A percentile compares a stretch with the other conserved stretches of the same genome.
phyloP scores from a whole-genome alignment of 2,888 invertebrate genomes.

The Chironomus tentans region DNA sequence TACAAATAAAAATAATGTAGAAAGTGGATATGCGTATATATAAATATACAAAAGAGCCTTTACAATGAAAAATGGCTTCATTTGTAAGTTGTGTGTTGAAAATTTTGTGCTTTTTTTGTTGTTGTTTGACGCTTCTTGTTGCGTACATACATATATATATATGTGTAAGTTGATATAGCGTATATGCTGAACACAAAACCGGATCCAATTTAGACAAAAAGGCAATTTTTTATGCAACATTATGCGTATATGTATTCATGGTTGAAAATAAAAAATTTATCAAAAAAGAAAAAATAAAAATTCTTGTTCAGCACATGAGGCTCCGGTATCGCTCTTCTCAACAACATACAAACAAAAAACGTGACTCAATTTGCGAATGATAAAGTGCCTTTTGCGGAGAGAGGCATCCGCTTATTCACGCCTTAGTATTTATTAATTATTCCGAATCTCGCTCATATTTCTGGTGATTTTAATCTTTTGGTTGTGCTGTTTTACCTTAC shows the following conservation, averaged over 20 bases:
- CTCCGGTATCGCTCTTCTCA: not conserved
- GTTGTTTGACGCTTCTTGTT: not conserved
- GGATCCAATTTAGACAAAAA: not conserved
- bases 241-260: conserved; percentile 3
- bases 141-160: not conserved
- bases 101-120: not conserved
- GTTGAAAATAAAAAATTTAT: conserved; percentile 22
- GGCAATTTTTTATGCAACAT: conserved; percentile 1
- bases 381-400: conserved; percentile 15
- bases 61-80: conserved; percentile 10
- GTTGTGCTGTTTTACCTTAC: not conserved
- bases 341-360: conserved; percentile 6
- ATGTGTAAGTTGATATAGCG: not conserved
- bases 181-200: not conserved
- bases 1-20: not conserved
- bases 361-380: conserved; percentile 27
- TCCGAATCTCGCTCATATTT: conserved; percentile 21
- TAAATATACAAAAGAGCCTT: not conserved
- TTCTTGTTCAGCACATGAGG: conserved; percentile 18
- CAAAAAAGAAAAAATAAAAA: conserved; percentile 13
- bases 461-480: conserved; percentile 19
- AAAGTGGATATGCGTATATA: too few species aligned
- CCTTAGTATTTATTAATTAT: conserved; percentile 27
- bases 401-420: conserved; percentile 17
- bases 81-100: conserved; percentile 21